Percentiles rank a stretch among this genome's conserved stretches.
Evolutionary conservation across 2,888 invertebrate species (phyloP).

Genomic region (Ischnus inquisitorius): DNA sequence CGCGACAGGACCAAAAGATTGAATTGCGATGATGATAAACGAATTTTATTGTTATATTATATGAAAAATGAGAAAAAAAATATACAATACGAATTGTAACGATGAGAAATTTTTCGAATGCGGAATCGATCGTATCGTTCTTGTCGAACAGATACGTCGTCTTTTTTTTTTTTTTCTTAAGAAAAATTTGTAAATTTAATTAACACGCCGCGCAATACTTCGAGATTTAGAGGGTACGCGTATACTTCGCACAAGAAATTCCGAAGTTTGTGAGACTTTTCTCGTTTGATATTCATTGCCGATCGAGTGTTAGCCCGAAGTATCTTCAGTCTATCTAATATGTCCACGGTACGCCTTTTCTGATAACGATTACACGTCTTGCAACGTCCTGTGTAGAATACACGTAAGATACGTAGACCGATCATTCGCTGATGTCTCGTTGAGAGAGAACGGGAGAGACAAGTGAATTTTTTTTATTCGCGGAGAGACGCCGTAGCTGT

Average conservation of each 20-base stretch:
- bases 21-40: conserved; percentile 38
- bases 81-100: conserved; percentile 55
- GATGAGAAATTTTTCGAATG: conserved; percentile 37
- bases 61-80: not conserved
- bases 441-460: conserved; percentile 22
- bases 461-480: conserved; percentile 56
- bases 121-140: conserved; percentile 47
- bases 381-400: conserved; percentile 23
- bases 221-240: not conserved
- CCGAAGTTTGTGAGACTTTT: conserved; percentile 22
- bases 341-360: conserved; percentile 53
- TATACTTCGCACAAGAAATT: conserved; percentile 38
- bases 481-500: conserved; percentile 62
- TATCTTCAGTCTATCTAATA: conserved; percentile 54
- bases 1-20: conserved; percentile 28
- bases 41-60: conserved; percentile 58
- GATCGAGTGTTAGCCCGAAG: conserved; percentile 29
- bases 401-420: conserved; percentile 38
- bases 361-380: conserved; percentile 37
- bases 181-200: conserved; percentile 48
- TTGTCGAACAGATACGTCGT: conserved; percentile 39
- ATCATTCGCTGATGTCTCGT: conserved; percentile 49
- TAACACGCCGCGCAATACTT: conserved; percentile 7
- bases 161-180: not conserved
- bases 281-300: conserved; percentile 48